A percentile compares a stretch with the other conserved stretches of the same genome.
Evolutionary conservation across 30 jellyfish, hydroid and myxozoan genomes (phyloP).

Genomic region (Nemopilema nomurai): DNA sequence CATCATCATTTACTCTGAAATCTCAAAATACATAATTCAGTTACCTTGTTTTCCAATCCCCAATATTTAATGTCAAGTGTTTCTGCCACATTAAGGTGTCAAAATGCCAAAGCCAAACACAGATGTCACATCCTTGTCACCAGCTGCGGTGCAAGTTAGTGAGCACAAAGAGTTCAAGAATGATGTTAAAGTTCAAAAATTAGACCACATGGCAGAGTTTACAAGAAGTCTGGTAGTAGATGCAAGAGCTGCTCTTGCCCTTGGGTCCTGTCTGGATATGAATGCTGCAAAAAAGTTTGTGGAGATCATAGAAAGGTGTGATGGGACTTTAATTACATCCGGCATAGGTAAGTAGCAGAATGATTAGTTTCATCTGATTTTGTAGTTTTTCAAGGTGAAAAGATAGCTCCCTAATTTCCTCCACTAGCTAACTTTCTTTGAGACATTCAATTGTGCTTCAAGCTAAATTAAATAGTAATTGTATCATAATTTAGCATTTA

Average conservation of each 20-base stretch:
- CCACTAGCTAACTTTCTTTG: no score
- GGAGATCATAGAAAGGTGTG: conserved; percentile 73
- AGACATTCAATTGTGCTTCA: no score
- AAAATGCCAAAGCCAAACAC: conserved; percentile 74
- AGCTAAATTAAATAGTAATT: no score
- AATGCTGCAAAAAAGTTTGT: conserved; percentile 75
- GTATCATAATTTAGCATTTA: no score
- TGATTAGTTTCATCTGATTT: no score
- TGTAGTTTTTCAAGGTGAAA: no score
- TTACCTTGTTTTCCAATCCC: no score
- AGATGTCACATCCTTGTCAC: conserved; percentile 36
- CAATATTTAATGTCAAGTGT: no score
- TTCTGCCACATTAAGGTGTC: not conserved
- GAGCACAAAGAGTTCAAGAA: conserved; percentile 44
- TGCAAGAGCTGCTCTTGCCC: conserved; percentile 86
- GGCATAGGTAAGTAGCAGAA: conserved; percentile 76
- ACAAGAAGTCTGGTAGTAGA: conserved; percentile 70
- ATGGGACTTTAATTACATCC: conserved; percentile 85
- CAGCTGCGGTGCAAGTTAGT: conserved; percentile 63
- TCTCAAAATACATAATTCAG: no score
- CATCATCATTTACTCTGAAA: no score
- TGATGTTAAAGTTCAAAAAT: conserved; percentile 41
- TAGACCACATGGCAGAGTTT: conserved; percentile 77
- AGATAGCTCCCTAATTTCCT: no score
- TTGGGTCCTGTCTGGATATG: conserved; percentile 67